Evolutionary conservation across 2,888 invertebrate genomes (phyloP).

Genomic region (Scrobipalpa atriplicella): DNA sequence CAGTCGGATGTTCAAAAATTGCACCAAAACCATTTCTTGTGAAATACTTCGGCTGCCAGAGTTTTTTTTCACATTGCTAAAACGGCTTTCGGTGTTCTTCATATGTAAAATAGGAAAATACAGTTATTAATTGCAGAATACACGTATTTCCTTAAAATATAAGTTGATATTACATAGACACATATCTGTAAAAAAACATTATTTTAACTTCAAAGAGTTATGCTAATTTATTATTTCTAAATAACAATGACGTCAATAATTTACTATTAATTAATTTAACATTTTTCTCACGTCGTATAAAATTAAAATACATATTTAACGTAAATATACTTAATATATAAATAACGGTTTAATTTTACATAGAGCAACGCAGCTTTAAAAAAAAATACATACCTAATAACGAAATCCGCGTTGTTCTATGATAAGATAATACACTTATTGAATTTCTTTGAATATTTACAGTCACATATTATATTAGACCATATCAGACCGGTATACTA

Average conservation of each 20-base stretch:
- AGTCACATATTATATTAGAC: neutral
- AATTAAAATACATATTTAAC: slow-evolving; percentile 17
- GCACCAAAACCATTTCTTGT: no score
- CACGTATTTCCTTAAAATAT: neutral
- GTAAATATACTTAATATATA: neutral
- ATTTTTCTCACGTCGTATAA: slow-evolving; percentile 14
- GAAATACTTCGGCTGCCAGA: no score
- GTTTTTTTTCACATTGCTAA: no score
- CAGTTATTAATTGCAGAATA: neutral
- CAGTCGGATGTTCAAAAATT: no score
- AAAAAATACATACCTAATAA: neutral
- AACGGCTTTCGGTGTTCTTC: neutral
- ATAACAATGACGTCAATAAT: slow-evolving; percentile 20
- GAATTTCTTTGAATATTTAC: neutral
- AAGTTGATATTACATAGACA: neutral
- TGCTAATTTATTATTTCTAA: slow-evolving; percentile 3
- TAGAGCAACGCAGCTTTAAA: neutral
- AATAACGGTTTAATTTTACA: slow-evolving; percentile 3
- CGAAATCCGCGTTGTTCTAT: neutral
- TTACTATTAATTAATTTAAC: slow-evolving; percentile 10
- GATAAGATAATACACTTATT: neutral
- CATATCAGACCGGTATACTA: neutral
- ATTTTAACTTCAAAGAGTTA: slow-evolving; percentile 4
- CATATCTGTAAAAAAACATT: slow-evolving; percentile 7
- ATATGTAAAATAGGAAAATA: neutral